Conservation (phyloP, 2,888 invertebrate species). For the Drosophila pseudotakahashii region DNA sequence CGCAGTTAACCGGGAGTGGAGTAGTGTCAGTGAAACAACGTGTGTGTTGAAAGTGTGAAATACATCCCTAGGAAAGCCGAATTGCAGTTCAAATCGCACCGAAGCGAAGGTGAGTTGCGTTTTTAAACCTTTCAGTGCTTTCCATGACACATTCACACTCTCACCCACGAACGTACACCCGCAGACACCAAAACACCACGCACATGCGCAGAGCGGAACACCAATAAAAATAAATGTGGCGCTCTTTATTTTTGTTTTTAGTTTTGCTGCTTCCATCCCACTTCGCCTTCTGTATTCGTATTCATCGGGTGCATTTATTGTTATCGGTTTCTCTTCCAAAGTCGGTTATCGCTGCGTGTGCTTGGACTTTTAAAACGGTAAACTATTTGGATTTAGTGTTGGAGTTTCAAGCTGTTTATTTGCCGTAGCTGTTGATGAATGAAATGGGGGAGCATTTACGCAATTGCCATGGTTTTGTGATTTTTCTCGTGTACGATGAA, state of each 20-base stretch:
- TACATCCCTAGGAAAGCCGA: background rate
- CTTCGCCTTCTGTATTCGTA: conserved; percentile 24
- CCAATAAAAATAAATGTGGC: conserved; percentile 23
- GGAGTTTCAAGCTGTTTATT: conserved; percentile 4
- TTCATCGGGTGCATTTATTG: conserved; percentile 32
- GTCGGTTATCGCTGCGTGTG: conserved; percentile 13
- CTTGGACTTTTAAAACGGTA: conserved; percentile 9
- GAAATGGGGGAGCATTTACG: conserved; percentile 42
- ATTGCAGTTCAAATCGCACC: conserved; percentile 1
- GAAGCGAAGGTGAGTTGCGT: conserved; percentile 62
- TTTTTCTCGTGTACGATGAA: conserved; percentile 13
- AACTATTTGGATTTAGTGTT: conserved; percentile 2
- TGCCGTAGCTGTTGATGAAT: conserved; percentile 5
- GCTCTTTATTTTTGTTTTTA: conserved; percentile 62
- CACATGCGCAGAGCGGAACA: conserved; percentile 16
- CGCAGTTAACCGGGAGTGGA: background rate
- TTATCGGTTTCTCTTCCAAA: conserved; percentile 47
- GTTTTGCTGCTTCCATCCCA: conserved; percentile 11
- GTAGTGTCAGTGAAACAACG: conserved; percentile 8
- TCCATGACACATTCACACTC: conserved; percentile 15
- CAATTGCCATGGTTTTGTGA: conserved; percentile 41
- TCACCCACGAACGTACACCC: conserved; percentile 8
- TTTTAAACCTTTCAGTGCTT: conserved; percentile 31
- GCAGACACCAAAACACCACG: conserved; percentile 14
- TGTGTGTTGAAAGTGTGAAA: conserved; percentile 9